These are phyloP conservation scores for Anolis apletophallus DNA, from an alignment of 2,797 vertebrate species.

Conservation along the genomic window DNA sequence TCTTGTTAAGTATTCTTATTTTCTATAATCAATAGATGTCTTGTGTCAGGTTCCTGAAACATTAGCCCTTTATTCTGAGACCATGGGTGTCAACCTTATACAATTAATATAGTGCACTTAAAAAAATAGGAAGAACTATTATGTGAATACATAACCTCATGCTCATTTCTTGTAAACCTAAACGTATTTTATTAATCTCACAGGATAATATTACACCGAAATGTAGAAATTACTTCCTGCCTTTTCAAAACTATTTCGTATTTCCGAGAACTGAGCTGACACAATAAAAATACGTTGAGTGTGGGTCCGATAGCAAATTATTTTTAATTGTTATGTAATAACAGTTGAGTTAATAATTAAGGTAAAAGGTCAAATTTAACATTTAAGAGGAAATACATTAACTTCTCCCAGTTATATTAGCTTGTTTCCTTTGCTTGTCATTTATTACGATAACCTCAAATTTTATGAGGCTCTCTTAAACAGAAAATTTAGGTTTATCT, in stretches of 20 bases:
- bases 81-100: neutral
- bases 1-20: neutral
- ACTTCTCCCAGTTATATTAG: neutral
- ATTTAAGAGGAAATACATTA: too few relatives aligned
- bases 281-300: too few relatives aligned
- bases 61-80: neutral
- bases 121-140: neutral
- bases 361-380: too few relatives aligned
- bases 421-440: neutral
- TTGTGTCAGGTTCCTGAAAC: neutral
- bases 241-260: neutral
- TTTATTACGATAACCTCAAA: neutral
- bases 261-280: neutral
- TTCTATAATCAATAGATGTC: neutral
- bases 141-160: neutral
- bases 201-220: neutral
- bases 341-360: too few relatives aligned
- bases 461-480: neutral
- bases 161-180: neutral
- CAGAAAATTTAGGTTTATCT: neutral
- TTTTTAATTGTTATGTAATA: too few relatives aligned
- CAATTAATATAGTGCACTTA: neutral
- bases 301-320: too few relatives aligned
- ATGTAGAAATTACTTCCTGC: neutral
- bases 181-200: neutral